Evolutionary conservation across 2,888 invertebrate genomes (phyloP).

Genomic region (Lasiommata megera): DNA sequence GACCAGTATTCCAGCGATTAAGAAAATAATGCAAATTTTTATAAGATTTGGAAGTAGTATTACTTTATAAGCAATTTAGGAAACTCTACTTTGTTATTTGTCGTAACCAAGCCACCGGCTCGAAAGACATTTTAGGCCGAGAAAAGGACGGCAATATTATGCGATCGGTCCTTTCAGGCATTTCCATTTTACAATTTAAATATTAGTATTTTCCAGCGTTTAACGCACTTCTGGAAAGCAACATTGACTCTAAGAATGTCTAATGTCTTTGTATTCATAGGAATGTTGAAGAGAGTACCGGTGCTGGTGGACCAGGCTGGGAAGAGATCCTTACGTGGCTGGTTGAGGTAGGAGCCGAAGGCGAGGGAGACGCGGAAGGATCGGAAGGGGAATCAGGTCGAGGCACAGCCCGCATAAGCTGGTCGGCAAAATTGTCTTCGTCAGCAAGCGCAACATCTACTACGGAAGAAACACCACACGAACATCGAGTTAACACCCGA

Average conservation of each 20-base stretch:
- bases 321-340: constrained; percentile 96
- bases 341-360: constrained; percentile 92
- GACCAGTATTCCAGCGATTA: too few relatives aligned
- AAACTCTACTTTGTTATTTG: too few relatives aligned
- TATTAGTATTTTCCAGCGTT: too few relatives aligned
- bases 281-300: constrained; percentile 59
- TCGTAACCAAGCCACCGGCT: too few relatives aligned
- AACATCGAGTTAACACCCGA: constrained; percentile 88
- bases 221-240: not conserved
- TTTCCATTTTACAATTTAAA: too few relatives aligned
- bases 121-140: too few relatives aligned
- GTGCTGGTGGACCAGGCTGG: constrained; percentile 73
- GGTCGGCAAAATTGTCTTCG: constrained; percentile 84
- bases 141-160: too few relatives aligned
- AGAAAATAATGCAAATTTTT: too few relatives aligned
- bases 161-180: too few relatives aligned
- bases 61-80: too few relatives aligned
- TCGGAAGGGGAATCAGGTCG: constrained; percentile 82
- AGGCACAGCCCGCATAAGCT: constrained; percentile 92
- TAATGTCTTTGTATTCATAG: too few relatives aligned
- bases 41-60: too few relatives aligned
- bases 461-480: constrained; percentile 69
- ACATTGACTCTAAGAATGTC: not conserved
- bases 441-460: constrained; percentile 54
- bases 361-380: constrained; percentile 77